phyloP scores from a whole-genome alignment of 2,113 vertebrate genomes.

The Pontoporia blainvillei region DNA sequence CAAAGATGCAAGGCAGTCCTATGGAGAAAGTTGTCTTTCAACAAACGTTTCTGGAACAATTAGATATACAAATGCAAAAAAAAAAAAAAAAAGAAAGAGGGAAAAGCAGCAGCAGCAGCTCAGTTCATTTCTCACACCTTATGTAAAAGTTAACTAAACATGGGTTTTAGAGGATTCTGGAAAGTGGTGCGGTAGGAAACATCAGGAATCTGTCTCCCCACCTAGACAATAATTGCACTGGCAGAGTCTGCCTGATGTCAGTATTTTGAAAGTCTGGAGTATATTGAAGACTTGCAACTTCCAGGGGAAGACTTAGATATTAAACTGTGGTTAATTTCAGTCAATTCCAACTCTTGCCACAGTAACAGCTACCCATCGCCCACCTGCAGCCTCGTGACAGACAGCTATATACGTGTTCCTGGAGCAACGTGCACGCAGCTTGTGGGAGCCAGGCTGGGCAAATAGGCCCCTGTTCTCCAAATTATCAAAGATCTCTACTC shows the following conservation, averaged over 20 bases:
- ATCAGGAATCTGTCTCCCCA: background rate
- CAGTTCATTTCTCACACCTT: background rate
- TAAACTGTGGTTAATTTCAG: background rate
- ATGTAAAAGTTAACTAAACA: background rate
- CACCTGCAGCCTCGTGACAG: background rate
- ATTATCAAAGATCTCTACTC: background rate
- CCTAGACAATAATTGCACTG: background rate
- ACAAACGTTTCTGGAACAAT: background rate
- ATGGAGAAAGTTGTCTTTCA: no score
- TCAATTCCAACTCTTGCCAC: background rate
- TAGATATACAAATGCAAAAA: background rate
- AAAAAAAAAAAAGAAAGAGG: background rate
- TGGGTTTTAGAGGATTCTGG: background rate
- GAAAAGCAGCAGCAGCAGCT: background rate
- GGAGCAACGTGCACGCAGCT: background rate
- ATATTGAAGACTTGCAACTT: background rate
- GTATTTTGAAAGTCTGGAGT: background rate
- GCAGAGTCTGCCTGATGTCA: background rate
- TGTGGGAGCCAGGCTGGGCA: background rate
- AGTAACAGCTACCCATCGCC: background rate
- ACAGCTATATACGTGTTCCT: background rate
- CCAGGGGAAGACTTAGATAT: background rate
- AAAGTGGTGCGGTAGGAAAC: background rate
- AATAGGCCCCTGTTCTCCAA: background rate
- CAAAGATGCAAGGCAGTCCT: no score